phyloP scores from a whole-genome alignment of 2,113 vertebrate genomes.

The Grammomys surdaster region DNA sequence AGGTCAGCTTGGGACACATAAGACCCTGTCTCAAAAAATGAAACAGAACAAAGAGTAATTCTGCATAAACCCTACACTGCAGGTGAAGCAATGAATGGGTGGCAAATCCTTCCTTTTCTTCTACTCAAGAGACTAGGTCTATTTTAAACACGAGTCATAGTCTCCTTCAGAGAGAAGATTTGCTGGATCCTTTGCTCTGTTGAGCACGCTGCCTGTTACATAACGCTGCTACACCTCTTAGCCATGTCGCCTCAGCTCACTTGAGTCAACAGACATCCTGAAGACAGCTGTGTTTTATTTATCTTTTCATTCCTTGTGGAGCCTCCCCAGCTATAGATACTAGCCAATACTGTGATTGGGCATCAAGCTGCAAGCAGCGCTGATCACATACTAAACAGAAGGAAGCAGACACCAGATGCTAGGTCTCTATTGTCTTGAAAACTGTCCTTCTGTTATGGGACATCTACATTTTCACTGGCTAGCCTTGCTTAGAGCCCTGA shows the following conservation, averaged over 20 bases:
- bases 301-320: background rate
- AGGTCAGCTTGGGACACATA: background rate
- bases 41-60: conserved; percentile 18
- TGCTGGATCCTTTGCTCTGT: conserved; percentile 48
- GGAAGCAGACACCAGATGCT: background rate
- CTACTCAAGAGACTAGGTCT: conserved; percentile 69
- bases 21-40: background rate
- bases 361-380: background rate
- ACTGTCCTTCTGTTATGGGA: background rate
- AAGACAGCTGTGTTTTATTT: conserved; percentile 27
- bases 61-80: conserved; percentile 37
- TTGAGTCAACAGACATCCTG: background rate
- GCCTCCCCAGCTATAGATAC: background rate
- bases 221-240: conserved; percentile 51
- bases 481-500: background rate
- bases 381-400: background rate
- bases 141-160: conserved; percentile 70
- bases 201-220: conserved; percentile 32
- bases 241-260: conserved; percentile 5
- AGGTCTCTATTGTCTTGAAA: background rate
- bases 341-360: background rate
- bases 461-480: background rate
- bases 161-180: conserved; percentile 55
- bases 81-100: conserved; percentile 49
- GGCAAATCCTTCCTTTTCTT: conserved; percentile 66